Percentiles rank a stretch among this genome's conserved stretches.
Evolutionary conservation across 2,797 vertebrate species (phyloP).

Genomic region (Onychomys torridus): DNA sequence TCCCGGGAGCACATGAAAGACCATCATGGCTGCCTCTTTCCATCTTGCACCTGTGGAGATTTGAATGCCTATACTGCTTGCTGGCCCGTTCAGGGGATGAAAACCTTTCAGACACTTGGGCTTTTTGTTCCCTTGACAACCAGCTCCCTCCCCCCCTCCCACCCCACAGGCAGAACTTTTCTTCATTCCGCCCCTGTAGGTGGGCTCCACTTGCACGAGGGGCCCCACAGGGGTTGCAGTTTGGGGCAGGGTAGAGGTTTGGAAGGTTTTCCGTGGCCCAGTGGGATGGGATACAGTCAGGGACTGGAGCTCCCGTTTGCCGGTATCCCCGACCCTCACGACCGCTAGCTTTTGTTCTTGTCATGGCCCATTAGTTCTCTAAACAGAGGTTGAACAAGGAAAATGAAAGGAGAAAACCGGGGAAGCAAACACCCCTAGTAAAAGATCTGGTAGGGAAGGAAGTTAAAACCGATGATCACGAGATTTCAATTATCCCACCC

Average conservation of each 20-base stretch:
- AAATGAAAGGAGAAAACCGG: slow-evolving; percentile 58
- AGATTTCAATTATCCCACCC: slow-evolving; percentile 3
- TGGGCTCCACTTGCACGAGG: background rate
- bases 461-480: slow-evolving; percentile 43
- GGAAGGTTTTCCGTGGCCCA: fast-evolving
- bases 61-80: background rate
- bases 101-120: background rate
- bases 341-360: slow-evolving; percentile 1
- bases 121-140: background rate
- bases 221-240: background rate
- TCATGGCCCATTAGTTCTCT: background rate
- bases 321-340: background rate
- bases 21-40: background rate
- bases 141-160: background rate
- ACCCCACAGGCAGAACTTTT: background rate
- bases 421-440: background rate
- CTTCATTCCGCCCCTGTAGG: background rate
- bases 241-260: background rate
- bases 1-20: slow-evolving; percentile 1
- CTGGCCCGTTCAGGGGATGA: background rate
- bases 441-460: slow-evolving; percentile 53
- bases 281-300: background rate
- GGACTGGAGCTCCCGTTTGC: fast-evolving
- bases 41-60: background rate
- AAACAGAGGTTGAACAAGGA: slow-evolving; percentile 34